Base-by-base conservation (phyloP, 2,797 vertebrate species). In the Geotrypetes seraphini region DNA sequence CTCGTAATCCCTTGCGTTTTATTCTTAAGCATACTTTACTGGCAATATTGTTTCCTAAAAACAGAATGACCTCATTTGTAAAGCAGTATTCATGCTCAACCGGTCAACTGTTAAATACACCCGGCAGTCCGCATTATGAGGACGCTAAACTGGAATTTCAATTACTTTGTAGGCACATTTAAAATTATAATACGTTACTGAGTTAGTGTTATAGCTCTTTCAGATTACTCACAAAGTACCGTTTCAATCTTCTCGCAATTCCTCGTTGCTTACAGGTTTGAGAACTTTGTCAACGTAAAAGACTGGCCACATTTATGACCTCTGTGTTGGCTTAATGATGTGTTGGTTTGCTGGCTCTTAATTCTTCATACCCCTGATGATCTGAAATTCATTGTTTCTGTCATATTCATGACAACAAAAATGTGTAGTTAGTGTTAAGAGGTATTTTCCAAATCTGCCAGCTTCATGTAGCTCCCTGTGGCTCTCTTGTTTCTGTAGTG, bases 111-210 rank as follows among this genome's bases (percentile, higher is more conserved):
- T 78, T 82, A 83, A 81, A 82, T 78, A 78, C 63, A 71, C 64
- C 56, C 62, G 4, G 73, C 58, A 36, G 60, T 58, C 65, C 67
- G 78, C 76, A 78, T 81, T 57, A 69, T 59, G 72, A 78, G 75
- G 69, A 76, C 79, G 77, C 75, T 66, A 71, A 78, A 79, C 67
- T 71, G 74, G 80, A 80, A 80, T 83, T 83, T 81, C 80, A 83
- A 84, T 84, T 82, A 83, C 84, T 83, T 82, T 79, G 80, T 73
- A 75, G 79, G 79, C 78, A 78, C 76, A 83, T 84, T 83, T 81
- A 80, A 81, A 82, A 85, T 84, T 79, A 79, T 81, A 82, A 85
- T 83, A 72, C 77, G 80, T 81, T 78, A 52, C 72, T 46, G 70
- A 60, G 66, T 73, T 80, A 64, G 69, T 66, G 69, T 69, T 71